A percentile compares a stretch with the other conserved stretches of the same genome.
Evolutionary conservation across 2,113 vertebrate species (phyloP).

Genomic region (Sorex fumeus): DNA sequence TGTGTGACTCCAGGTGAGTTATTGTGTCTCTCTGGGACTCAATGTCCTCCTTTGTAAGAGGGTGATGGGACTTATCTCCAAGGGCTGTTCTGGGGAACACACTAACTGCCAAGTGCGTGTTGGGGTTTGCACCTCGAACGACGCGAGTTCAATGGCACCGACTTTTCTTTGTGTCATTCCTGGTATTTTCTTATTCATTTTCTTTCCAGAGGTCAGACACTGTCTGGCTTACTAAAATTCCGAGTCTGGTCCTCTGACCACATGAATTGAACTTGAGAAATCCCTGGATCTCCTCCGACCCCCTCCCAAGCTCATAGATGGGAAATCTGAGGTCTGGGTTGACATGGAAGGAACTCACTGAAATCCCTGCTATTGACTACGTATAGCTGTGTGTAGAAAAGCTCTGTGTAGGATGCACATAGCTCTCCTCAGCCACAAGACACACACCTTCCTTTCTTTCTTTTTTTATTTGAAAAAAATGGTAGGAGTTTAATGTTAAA

Average conservation of each 20-base stretch:
- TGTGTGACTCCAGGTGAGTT: neutral
- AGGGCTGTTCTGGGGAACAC: neutral
- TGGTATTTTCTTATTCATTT: too few relatives aligned
- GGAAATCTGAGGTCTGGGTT: neutral
- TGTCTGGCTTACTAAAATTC: neutral
- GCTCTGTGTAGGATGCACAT: neutral
- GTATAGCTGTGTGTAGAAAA: neutral
- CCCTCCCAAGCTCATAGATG: neutral
- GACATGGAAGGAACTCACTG: neutral
- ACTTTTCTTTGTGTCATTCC: too few relatives aligned
- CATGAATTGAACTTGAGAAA: neutral
- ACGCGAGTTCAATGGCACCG: neutral
- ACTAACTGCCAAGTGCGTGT: too few relatives aligned
- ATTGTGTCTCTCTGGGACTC: conserved; percentile 19
- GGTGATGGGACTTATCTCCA: accelerated
- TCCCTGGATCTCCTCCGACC: too few relatives aligned
- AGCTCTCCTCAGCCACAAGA: neutral
- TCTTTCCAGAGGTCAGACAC: too few relatives aligned
- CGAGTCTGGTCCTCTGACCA: neutral
- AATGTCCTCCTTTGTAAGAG: neutral
- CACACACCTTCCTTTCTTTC: neutral
- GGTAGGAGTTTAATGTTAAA: too few relatives aligned
- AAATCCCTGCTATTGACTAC: neutral
- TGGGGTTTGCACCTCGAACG: neutral
- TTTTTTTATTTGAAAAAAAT: too few relatives aligned